phyloP scores from a whole-genome alignment of 2,888 invertebrate species.

The Leucozona laternaria region DNA sequence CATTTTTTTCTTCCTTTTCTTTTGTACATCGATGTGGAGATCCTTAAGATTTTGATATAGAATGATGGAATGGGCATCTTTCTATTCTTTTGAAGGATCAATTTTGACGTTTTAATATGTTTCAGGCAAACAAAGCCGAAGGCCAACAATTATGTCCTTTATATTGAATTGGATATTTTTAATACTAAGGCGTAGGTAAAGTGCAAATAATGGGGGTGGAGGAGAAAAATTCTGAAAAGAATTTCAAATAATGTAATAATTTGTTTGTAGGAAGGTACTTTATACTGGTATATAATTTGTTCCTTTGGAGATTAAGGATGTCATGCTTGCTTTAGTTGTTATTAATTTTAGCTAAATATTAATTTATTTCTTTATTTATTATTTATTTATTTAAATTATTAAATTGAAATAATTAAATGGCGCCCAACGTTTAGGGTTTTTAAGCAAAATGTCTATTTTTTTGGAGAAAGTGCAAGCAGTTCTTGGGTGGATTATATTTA shows the following conservation, averaged over 20 bases:
- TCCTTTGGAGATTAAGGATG: background rate
- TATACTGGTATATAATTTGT: background rate
- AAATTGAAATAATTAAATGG: too few relatives aligned
- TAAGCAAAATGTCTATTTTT: too few relatives aligned
- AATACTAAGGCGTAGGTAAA: background rate
- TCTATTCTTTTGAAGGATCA: constrained; percentile 69
- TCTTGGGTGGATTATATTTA: too few relatives aligned
- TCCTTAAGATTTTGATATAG: constrained; percentile 1
- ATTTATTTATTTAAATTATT: too few relatives aligned
- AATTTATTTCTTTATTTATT: too few relatives aligned
- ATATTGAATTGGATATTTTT: constrained; percentile 58
- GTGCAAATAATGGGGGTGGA: background rate
- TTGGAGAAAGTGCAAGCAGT: too few relatives aligned
- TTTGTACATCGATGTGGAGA: background rate
- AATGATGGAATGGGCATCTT: constrained; percentile 52
- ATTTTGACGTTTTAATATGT: constrained; percentile 73
- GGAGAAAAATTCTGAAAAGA: background rate
- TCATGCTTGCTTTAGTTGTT: too few relatives aligned
- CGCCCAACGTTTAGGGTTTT: too few relatives aligned
- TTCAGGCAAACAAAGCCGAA: constrained; percentile 59
- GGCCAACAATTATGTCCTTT: constrained; percentile 59
- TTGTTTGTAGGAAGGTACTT: background rate
- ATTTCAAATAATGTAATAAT: background rate
- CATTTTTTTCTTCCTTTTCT: background rate
- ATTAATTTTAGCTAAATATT: too few relatives aligned